Evolutionary conservation across 2,888 invertebrate species (phyloP).

Genomic region (Amblyjoppa fuscipennis): DNA sequence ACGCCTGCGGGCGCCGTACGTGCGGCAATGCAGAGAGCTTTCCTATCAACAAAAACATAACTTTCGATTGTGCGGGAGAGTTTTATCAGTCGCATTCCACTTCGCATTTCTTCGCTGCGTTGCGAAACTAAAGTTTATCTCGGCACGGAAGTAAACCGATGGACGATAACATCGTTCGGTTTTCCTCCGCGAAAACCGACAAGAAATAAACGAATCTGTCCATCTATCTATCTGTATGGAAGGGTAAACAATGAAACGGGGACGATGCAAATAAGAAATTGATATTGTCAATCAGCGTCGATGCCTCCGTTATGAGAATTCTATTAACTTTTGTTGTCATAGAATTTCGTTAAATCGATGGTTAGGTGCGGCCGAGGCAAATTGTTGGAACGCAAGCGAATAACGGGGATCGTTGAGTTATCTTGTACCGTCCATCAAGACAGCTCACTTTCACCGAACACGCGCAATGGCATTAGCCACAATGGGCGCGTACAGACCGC

Average conservation of each 20-base stretch:
- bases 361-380: background rate
- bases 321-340: constrained; percentile 7
- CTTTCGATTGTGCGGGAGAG: constrained; percentile 31
- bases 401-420: constrained; percentile 2
- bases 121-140: constrained; percentile 6
- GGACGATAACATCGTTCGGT: background rate
- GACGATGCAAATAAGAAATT: background rate
- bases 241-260: constrained; percentile 1
- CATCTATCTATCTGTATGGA: background rate
- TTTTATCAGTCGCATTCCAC: constrained; percentile 32
- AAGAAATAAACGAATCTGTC: too few species aligned
- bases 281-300: background rate
- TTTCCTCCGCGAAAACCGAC: background rate
- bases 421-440: background rate
- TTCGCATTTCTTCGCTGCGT: background rate
- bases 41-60: constrained; percentile 19
- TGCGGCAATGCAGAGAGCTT: background rate
- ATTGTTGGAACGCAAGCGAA: constrained; percentile 18
- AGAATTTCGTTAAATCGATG: constrained; percentile 18
- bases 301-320: background rate
- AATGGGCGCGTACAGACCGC: background rate
- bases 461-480: constrained; percentile 4
- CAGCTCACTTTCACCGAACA: constrained; percentile 39
- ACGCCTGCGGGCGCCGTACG: background rate
- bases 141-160: background rate